These are phyloP conservation scores for Mesopsocus fuscifrons DNA, from an alignment of 2,888 invertebrate species.

Conservation along the genomic window DNA sequence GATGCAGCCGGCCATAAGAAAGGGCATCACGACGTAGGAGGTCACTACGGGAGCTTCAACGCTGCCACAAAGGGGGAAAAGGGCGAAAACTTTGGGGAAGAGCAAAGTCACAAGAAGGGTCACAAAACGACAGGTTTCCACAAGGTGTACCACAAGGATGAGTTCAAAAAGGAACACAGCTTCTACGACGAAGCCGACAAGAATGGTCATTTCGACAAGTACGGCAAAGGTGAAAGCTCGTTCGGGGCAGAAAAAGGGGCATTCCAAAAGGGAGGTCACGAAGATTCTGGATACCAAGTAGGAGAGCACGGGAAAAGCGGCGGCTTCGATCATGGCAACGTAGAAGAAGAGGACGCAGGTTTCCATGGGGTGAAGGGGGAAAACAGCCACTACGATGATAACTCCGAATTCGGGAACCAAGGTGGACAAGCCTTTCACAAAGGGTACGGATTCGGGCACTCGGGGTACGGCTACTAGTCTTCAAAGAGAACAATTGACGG, in stretches of 20 bases:
- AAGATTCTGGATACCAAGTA: slow-evolving; percentile 56
- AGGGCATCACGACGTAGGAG: slow-evolving; percentile 38
- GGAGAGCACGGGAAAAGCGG: slow-evolving; percentile 64
- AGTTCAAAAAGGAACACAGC: slow-evolving; percentile 56
- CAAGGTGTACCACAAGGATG: slow-evolving; percentile 62
- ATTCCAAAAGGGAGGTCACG: slow-evolving; percentile 58
- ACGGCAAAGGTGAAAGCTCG: slow-evolving; percentile 55
- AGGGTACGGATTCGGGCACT: slow-evolving; percentile 2
- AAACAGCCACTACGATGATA: slow-evolving; percentile 51
- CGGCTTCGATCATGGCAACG: slow-evolving; percentile 59
- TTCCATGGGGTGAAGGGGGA: slow-evolving; percentile 58
- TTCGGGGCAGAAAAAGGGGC: slow-evolving; percentile 51
- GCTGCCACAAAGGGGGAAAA: slow-evolving; percentile 43
- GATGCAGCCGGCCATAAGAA: slow-evolving; percentile 39
- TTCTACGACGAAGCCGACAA: slow-evolving; percentile 76
- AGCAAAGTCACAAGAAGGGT: slow-evolving; percentile 54
- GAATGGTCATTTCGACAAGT: slow-evolving; percentile 52
- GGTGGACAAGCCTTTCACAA: slow-evolving; percentile 26
- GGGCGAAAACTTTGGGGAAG: slow-evolving; percentile 46
- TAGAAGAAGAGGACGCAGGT: slow-evolving; percentile 61
- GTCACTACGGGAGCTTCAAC: slow-evolving; percentile 39
- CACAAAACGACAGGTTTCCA: slow-evolving; percentile 59
- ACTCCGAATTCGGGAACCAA: slow-evolving; percentile 58
- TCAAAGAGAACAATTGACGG: too few species aligned
- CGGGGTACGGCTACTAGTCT: slow-evolving; percentile 4